phyloP scores from a whole-genome alignment of 1,140 invertebrate species.

The Macrobrachium rosenbergii region DNA sequence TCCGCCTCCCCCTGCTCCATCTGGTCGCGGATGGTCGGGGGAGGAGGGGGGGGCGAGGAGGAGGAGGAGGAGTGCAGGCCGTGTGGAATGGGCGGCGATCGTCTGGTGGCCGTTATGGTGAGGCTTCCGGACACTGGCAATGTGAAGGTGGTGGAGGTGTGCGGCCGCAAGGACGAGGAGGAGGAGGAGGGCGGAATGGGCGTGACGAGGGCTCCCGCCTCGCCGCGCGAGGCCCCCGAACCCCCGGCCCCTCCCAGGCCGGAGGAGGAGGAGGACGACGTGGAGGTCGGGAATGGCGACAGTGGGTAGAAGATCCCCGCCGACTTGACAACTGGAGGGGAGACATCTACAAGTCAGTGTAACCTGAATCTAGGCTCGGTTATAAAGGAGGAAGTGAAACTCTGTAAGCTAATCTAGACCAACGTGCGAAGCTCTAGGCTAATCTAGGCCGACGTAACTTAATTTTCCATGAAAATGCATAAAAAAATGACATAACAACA shows the following conservation, averaged over 20 bases:
- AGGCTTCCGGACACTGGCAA: constrained; percentile 64
- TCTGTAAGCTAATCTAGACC: no score
- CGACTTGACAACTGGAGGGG: constrained; percentile 85
- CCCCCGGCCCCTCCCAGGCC: constrained; percentile 40
- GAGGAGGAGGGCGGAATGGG: constrained; percentile 64
- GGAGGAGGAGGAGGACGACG: constrained; percentile 47
- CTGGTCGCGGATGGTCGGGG: constrained; percentile 53
- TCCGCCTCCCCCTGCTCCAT: constrained; percentile 53
- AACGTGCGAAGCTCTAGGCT: no score
- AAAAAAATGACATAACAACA: no score
- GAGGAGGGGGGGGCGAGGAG: no score
- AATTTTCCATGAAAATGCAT: no score
- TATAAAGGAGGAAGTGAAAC: no score
- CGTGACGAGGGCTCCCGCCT: constrained; percentile 64
- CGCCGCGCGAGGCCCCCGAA: constrained; percentile 50
- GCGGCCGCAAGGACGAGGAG: no score
- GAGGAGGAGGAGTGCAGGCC: no score
- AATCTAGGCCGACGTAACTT: no score
- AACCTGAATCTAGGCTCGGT: constrained; percentile 46
- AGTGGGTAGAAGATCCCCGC: constrained; percentile 93
- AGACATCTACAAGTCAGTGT: constrained; percentile 64
- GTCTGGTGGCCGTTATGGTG: constrained; percentile 61
- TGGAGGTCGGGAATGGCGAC: constrained; percentile 76
- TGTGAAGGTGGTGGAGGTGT: constrained; percentile 58
- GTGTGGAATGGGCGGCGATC: constrained; percentile 58